phyloP scores from a whole-genome alignment of 2,797 vertebrate genomes.

The Silurus aristotelis region DNA sequence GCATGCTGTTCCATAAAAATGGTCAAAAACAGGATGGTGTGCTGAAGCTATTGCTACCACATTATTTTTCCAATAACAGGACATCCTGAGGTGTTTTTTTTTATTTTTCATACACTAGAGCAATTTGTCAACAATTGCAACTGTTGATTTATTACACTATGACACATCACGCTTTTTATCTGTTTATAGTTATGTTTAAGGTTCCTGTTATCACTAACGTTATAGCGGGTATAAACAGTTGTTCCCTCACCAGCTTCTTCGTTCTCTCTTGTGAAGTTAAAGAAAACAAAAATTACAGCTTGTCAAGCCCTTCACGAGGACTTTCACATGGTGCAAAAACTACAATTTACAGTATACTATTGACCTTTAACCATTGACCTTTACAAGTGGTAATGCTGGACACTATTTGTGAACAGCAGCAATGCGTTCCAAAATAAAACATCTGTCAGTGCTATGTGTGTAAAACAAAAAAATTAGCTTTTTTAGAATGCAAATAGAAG shows the following conservation, averaged over 20 bases:
- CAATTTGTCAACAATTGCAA: neutral
- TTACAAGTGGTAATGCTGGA: neutral
- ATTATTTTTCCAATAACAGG: constrained; percentile 14
- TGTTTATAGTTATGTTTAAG: constrained; percentile 1
- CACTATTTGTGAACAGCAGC: neutral
- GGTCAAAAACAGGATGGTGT: neutral
- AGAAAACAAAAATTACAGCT: no score
- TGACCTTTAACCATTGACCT: neutral
- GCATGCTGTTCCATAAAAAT: neutral
- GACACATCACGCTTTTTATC: neutral
- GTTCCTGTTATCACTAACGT: constrained; percentile 8
- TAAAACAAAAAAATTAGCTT: neutral
- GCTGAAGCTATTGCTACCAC: neutral
- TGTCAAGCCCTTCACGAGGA: neutral
- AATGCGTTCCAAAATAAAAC: neutral
- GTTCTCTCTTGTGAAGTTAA: neutral
- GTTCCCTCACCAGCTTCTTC: neutral
- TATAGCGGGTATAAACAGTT: constrained; percentile 12
- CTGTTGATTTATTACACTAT: constrained; percentile 20
- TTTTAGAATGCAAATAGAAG: neutral
- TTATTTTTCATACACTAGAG: neutral
- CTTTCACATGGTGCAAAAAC: neutral
- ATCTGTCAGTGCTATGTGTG: neutral
- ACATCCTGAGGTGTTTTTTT: neutral
- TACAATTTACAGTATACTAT: neutral